Evolutionary conservation across 1,140 invertebrate genomes (phyloP), one percentile per base, ranked within the genome.

Genomic region (Calliphora vicina): DNA sequence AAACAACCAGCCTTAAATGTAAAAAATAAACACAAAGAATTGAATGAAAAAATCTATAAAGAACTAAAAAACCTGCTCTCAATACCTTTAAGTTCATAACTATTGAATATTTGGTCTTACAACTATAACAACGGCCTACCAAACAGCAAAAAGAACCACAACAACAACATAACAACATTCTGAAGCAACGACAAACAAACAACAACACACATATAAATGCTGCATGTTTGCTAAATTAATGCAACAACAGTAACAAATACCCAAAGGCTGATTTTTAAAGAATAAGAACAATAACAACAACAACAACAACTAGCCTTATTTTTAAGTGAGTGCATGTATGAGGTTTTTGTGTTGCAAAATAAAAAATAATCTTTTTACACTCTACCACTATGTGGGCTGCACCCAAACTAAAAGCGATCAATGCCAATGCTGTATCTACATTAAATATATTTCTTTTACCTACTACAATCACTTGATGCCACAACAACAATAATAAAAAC

Each of bases 151-250:
- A n/a, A n/a, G n/a, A n/a, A n/a, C n/a, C n/a, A n/a, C n/a, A n/a
- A 17, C 67, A 57, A 35, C 35, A 29, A 29, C 2, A 2, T 3
- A 29, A 29, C 29, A 35, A 35, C 35, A 35, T 35, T 35, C 35
- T 35, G 35, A 35, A 35, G 35, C 6, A 35, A 35, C 35, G 15
- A 74, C 67, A 57, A 81, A 81, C 61, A 81, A 80, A 71, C 73
- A 80, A 80, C 20, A 35, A 35, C 35, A 35, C 5, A 35, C 35
- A 35, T 35, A 35, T 5, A 35, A 81, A 42, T 67, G 35, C 17
- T 85, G 88, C 87, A 89, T 89, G 88, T 87, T 89, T 89, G 88
- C 86, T 89, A 89, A 87, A 89, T 88, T 88, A 89, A 89, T 89
- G 88, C 88, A 88, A 81, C 45, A 81, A 61, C 50, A 81, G 57